These are phyloP conservation scores for Thunnus albacares DNA, from an alignment of 2,797 vertebrate genomes.

Conservation along the genomic window DNA sequence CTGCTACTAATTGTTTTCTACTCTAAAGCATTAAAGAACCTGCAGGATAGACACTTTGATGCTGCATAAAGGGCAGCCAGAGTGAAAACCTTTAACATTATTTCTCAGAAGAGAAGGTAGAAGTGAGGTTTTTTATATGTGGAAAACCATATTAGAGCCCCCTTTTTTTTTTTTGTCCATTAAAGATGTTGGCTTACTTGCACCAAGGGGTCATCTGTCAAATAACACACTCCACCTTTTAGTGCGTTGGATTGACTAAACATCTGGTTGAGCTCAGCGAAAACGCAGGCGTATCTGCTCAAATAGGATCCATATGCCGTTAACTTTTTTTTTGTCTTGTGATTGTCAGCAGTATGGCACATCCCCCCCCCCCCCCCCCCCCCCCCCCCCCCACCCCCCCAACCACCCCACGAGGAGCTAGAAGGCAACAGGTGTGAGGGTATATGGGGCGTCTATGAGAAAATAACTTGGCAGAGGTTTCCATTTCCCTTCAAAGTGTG, in stretches of 20 bases:
- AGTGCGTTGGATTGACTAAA: conserved; percentile 29
- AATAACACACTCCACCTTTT: conserved; percentile 45
- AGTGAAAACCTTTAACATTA: not conserved
- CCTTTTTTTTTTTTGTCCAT: not conserved
- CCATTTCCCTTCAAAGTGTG: conserved; percentile 26
- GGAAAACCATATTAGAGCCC: not conserved
- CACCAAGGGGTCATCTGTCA: conserved; percentile 19
- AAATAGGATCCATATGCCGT: conserved; percentile 37
- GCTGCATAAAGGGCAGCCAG: no score
- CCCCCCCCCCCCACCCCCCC: not conserved
- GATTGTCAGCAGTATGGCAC: conserved; percentile 15
- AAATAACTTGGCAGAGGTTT: conserved; percentile 39
- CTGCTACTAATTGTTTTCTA: no score
- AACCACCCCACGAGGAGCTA: conserved; percentile 23
- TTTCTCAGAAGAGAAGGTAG: not conserved
- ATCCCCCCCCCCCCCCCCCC: not conserved
- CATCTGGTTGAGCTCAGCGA: conserved; percentile 45
- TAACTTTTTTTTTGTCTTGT: conserved; percentile 1
- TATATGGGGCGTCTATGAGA: conserved; percentile 4
- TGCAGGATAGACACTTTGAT: no score
- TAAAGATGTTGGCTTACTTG: not conserved
- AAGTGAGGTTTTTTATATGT: not conserved
- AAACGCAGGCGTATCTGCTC: conserved; percentile 12
- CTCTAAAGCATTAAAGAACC: no score
- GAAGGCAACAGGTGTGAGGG: conserved; percentile 54